Percentiles rank a stretch among this genome's conserved stretches.
Conservation (phyloP, 2,888 invertebrate genomes). For the Platypus cylindrus region DNA sequence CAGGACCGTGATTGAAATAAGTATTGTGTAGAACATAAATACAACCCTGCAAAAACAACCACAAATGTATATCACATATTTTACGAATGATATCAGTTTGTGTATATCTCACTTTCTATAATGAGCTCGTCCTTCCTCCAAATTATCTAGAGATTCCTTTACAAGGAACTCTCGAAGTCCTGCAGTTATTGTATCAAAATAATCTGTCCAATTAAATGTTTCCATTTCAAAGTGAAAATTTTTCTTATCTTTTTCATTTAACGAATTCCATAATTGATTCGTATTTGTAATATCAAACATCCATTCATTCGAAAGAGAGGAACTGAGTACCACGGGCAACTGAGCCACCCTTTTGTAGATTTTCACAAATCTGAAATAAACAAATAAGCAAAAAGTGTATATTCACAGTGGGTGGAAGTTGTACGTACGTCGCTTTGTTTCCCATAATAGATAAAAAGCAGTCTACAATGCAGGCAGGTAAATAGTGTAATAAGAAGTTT, state of each 20-base stretch:
- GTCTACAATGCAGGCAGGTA: constrained; percentile 1
- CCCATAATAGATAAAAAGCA: background rate
- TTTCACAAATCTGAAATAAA: constrained; percentile 4
- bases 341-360: constrained; percentile 2
- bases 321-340: background rate
- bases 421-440: constrained; percentile 2
- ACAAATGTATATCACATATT: background rate
- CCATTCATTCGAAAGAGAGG: constrained; percentile 4
- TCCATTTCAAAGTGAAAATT: constrained; percentile 5
- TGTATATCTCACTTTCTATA: constrained; percentile 1
- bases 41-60: background rate
- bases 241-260: constrained; percentile 3
- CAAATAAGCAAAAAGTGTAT: too few relatives aligned
- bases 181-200: constrained; percentile 2
- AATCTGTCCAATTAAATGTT: constrained; percentile 3
- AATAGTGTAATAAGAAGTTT: background rate
- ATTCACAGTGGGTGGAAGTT: too few relatives aligned
- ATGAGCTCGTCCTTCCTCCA: constrained; percentile 1
- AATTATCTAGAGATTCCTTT: constrained; percentile 3
- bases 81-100: too few relatives aligned
- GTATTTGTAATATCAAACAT: constrained; percentile 1
- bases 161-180: constrained; percentile 2
- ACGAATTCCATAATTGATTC: background rate
- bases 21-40: background rate
- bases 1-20: background rate